Conservation (phyloP, 2,797 vertebrate species). For the Denticeps clupeoides region DNA sequence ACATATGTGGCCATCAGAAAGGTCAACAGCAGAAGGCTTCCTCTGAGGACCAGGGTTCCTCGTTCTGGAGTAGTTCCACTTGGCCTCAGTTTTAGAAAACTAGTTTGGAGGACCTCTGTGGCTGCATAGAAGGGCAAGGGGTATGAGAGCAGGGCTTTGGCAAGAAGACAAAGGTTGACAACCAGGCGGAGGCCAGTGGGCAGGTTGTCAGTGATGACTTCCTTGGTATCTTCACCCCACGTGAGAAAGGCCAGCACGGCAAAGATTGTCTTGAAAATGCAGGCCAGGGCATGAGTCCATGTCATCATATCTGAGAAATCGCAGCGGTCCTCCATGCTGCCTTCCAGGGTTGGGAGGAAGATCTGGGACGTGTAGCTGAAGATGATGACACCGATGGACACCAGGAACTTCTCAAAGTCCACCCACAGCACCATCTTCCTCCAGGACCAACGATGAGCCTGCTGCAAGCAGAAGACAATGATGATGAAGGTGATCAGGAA, state of each 20-base stretch:
- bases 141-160: slow-evolving; percentile 67
- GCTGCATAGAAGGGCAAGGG: slow-evolving; percentile 66
- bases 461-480: slow-evolving; percentile 59
- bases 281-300: slow-evolving; percentile 63
- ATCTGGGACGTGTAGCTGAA: slow-evolving; percentile 80
- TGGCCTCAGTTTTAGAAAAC: slow-evolving; percentile 28
- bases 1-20: slow-evolving; percentile 61
- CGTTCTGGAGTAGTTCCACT: slow-evolving; percentile 14
- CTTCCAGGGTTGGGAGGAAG: slow-evolving; percentile 69
- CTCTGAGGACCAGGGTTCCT: slow-evolving; percentile 43
- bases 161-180: slow-evolving; percentile 64
- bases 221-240: slow-evolving; percentile 62
- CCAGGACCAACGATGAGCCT: slow-evolving; percentile 58
- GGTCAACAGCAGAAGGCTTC: slow-evolving; percentile 54
- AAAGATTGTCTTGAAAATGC: slow-evolving; percentile 65
- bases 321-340: slow-evolving; percentile 57
- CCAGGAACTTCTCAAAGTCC: slow-evolving; percentile 64
- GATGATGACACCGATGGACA: slow-evolving; percentile 69
- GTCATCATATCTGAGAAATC: slow-evolving; percentile 59
- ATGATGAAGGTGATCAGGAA: slow-evolving; percentile 61
- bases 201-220: slow-evolving; percentile 72
- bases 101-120: slow-evolving; percentile 55
- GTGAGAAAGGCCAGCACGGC: slow-evolving; percentile 57
- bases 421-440: slow-evolving; percentile 45
- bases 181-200: slow-evolving; percentile 55